phyloP scores from a whole-genome alignment of 2,888 invertebrate genomes.

The Drosophila fulvimacula region DNA sequence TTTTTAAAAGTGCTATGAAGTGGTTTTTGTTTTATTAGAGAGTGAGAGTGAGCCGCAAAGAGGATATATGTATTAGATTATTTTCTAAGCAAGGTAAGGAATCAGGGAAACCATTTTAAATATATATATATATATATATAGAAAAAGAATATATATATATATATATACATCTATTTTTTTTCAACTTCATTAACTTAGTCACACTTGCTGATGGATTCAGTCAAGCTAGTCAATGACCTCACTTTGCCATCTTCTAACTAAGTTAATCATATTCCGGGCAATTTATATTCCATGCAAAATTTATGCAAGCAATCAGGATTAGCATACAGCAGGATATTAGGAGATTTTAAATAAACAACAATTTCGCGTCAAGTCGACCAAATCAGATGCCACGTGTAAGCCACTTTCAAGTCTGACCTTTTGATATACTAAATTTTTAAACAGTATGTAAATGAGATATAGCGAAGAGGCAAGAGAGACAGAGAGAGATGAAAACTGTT shows the following conservation, averaged over 20 bases:
- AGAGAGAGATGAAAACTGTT: constrained; percentile 44
- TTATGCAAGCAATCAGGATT: constrained; percentile 4
- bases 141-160: no score
- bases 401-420: constrained; percentile 46
- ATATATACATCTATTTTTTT: no score
- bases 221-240: neutral
- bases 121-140: no score
- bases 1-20: constrained; percentile 15
- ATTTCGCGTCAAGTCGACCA: neutral
- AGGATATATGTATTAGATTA: neutral
- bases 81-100: neutral
- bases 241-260: neutral
- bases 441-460: constrained; percentile 4
- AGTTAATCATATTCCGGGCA: neutral
- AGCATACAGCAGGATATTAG: constrained; percentile 12
- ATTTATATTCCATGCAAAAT: constrained; percentile 5
- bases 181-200: neutral
- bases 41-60: constrained; percentile 9
- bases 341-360: constrained; percentile 9
- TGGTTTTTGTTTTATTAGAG: constrained; percentile 13
- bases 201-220: neutral
- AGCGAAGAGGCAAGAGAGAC: no score
- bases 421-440: constrained; percentile 44
- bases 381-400: constrained; percentile 32
- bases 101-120: no score